These are phyloP conservation scores for Catocala fraxini DNA, from an alignment of 2,888 invertebrate genomes.

Conservation along the genomic window DNA sequence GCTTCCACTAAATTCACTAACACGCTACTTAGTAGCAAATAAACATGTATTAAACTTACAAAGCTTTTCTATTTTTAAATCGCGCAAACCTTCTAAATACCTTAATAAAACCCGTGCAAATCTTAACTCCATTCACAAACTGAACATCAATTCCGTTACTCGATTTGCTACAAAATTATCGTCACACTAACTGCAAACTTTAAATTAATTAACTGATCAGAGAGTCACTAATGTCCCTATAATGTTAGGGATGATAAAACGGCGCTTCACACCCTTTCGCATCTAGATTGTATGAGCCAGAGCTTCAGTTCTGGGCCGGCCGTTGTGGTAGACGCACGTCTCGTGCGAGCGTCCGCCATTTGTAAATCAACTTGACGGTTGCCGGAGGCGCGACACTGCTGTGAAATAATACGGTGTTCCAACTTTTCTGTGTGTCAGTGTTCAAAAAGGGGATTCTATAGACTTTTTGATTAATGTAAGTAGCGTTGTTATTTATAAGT, in stretches of 20 bases:
- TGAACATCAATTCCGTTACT: conserved; percentile 6
- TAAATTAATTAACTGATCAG: conserved; percentile 55
- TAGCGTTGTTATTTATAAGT: conserved; percentile 12
- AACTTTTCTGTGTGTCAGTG: conserved; percentile 49
- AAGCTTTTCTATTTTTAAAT: too few relatives aligned
- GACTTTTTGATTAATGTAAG: conserved; percentile 36
- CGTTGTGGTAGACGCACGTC: conserved; percentile 40
- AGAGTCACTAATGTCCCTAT: conserved; percentile 50
- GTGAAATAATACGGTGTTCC: conserved; percentile 42
- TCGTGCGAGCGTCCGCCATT: conserved; percentile 13
- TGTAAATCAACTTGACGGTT: conserved; percentile 28
- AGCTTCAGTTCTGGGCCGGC: conserved; percentile 44
- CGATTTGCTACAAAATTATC: conserved; percentile 43
- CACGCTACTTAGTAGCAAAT: too few relatives aligned
- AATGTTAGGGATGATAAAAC: conserved; percentile 53
- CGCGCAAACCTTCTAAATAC: background rate
- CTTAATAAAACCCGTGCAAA: background rate
- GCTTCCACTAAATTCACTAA: too few relatives aligned
- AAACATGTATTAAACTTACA: too few relatives aligned
- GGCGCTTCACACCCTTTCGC: conserved; percentile 53
- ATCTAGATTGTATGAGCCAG: conserved; percentile 35
- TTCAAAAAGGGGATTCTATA: conserved; percentile 38
- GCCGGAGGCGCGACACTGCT: conserved; percentile 37
- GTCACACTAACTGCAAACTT: conserved; percentile 44
- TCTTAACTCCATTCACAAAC: background rate